A percentile compares a stretch with the other conserved stretches of the same genome.
Conservation (phyloP, 2,888 invertebrate species). For the Tetramorium bicarinatum region DNA sequence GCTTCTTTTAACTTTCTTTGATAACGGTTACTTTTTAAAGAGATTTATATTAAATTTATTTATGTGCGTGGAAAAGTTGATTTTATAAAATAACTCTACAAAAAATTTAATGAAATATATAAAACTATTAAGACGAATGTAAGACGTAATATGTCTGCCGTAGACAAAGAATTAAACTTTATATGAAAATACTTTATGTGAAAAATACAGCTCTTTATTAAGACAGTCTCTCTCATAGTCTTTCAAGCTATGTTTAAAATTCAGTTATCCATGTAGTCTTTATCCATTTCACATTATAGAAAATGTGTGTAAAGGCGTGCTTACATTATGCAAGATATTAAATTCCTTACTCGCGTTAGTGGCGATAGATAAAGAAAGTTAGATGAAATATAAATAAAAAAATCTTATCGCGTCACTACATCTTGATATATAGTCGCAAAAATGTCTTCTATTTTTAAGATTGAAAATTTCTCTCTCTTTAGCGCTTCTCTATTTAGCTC, state of each 20-base stretch:
- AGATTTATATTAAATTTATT: constrained; percentile 28
- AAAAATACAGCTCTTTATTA: constrained; percentile 28
- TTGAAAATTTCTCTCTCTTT: neutral
- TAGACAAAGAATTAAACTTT: constrained; percentile 23
- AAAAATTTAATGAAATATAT: neutral
- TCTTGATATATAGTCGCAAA: constrained; percentile 8
- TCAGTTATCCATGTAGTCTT: constrained; percentile 27
- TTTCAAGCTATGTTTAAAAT: constrained; percentile 27
- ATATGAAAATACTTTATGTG: constrained; percentile 29
- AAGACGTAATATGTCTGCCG: constrained; percentile 26
- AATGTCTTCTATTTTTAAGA: neutral
- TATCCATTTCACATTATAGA: constrained; percentile 31
- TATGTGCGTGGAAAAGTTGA: constrained; percentile 4
- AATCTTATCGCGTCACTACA: neutral
- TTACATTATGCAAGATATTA: constrained; percentile 32
- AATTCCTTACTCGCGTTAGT: constrained; percentile 36
- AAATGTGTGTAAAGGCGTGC: constrained; percentile 26
- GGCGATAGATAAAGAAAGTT: constrained; percentile 14
- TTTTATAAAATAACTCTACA: constrained; percentile 12
- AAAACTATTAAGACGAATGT: constrained; percentile 4
- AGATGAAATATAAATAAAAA: constrained; percentile 30
- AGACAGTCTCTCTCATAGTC: constrained; percentile 19
- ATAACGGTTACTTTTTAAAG: constrained; percentile 4
- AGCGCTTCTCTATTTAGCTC: neutral
- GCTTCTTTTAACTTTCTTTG: constrained; percentile 16